A percentile compares a stretch with the other conserved stretches of the same genome.
phyloP scores from a whole-genome alignment of 2,113 vertebrate species.

The Grammatotria lemairii region DNA sequence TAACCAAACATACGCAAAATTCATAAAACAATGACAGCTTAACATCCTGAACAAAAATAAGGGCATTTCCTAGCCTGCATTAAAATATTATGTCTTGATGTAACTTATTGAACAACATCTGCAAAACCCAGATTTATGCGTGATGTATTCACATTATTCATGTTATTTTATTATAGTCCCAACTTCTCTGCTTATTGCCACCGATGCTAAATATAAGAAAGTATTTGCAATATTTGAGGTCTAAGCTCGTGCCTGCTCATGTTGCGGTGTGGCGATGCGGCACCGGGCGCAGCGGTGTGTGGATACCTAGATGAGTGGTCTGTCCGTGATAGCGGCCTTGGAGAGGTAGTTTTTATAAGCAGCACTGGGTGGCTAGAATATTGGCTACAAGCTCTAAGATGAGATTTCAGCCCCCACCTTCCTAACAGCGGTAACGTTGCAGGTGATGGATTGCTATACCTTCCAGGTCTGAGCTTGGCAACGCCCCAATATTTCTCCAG shows the following conservation, averaged over 20 bases:
- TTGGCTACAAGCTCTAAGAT: slow-evolving; percentile 65
- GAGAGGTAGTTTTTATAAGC: slow-evolving; percentile 51
- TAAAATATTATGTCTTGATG: neutral
- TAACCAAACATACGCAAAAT: neutral
- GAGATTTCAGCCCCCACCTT: slow-evolving; percentile 60
- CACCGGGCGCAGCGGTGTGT: slow-evolving; percentile 13
- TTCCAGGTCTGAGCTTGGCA: slow-evolving; percentile 69
- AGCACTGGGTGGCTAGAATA: slow-evolving; percentile 52
- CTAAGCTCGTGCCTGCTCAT: neutral
- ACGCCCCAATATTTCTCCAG: slow-evolving; percentile 72
- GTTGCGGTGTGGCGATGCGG: neutral
- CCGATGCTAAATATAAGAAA: neutral
- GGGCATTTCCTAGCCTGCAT: neutral
- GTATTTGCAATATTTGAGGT: neutral
- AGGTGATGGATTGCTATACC: slow-evolving; percentile 73
- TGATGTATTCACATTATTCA: neutral
- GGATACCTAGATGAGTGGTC: slow-evolving; percentile 48
- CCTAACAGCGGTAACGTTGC: slow-evolving; percentile 15
- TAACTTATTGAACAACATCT: neutral
- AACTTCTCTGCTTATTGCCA: neutral
- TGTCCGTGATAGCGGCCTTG: slow-evolving; percentile 58
- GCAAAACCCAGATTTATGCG: neutral
- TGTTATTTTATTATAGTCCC: neutral
- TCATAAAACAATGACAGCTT: neutral
- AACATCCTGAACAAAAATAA: neutral